These are phyloP conservation scores for Drosophila neoperkinsi DNA, from an alignment of 2,888 invertebrate genomes.

Conservation along the genomic window DNA sequence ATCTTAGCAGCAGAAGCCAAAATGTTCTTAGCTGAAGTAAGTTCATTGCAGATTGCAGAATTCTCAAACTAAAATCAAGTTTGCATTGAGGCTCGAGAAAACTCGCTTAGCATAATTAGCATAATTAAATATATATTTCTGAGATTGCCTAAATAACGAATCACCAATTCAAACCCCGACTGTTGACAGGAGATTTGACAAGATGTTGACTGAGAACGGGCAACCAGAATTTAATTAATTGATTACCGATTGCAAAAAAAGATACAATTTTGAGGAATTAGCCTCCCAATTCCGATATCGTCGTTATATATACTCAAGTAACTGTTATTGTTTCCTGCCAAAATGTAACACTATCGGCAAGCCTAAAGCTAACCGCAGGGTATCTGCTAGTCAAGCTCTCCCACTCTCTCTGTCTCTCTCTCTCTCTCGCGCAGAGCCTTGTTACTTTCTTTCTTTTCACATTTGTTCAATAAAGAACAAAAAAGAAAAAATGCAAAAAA, in stretches of 20 bases:
- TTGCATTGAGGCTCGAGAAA: not conserved
- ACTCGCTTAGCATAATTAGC: not conserved
- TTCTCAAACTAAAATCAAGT: not conserved
- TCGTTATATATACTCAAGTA: not conserved
- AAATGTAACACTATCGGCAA: not conserved
- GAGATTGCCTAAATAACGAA: not conserved
- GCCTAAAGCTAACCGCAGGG: not conserved
- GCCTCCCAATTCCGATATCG: not conserved
- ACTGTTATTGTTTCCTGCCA: not conserved
- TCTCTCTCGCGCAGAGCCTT: not conserved
- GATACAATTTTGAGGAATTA: not conserved
- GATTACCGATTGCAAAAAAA: too few species aligned
- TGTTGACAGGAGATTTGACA: not conserved
- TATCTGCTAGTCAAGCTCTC: not conserved
- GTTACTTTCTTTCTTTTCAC: not conserved
- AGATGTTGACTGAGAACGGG: not conserved
- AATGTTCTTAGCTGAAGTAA: not conserved
- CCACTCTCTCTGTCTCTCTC: too few species aligned
- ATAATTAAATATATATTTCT: not conserved
- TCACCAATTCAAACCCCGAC: not conserved
- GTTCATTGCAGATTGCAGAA: not conserved
- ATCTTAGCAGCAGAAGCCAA: too few species aligned
- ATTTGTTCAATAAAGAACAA: slow-evolving; percentile 12
- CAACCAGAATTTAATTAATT: not conserved
- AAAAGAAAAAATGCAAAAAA: slow-evolving; percentile 4